phyloP scores from a whole-genome alignment of 2,797 vertebrate species.

The Bucorvus abyssinicus region DNA sequence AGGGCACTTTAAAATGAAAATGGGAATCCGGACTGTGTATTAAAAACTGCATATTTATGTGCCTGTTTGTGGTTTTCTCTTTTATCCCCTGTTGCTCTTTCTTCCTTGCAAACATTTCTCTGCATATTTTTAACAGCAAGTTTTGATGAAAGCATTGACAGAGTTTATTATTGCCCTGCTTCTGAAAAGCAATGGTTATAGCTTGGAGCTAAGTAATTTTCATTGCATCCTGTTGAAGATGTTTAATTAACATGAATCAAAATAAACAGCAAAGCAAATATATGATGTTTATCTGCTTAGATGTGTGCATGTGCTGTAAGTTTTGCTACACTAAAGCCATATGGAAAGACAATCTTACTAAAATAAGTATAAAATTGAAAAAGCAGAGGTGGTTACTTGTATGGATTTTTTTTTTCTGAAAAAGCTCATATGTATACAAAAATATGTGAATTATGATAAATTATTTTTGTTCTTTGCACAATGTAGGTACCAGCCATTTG shows the following conservation, averaged over 20 bases:
- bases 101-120: neutral
- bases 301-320: neutral
- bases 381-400: neutral
- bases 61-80: neutral
- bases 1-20: conserved; percentile 32
- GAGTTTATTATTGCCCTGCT: neutral
- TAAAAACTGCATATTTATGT: conserved; percentile 28
- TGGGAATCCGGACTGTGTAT: neutral
- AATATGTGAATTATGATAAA: neutral
- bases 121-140: neutral
- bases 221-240: neutral
- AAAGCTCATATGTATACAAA: neutral
- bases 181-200: conserved; percentile 15
- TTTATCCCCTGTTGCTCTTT: neutral
- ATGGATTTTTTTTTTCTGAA: neutral
- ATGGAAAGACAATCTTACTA: neutral
- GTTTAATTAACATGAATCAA: conserved; percentile 50
- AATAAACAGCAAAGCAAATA: conserved; percentile 1
- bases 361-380: neutral
- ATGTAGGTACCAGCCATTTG: neutral
- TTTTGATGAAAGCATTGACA: conserved; percentile 3
- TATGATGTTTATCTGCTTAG: neutral
- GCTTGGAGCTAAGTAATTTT: conserved; percentile 25
- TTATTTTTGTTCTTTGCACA: neutral
- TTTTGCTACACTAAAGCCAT: neutral